Evolutionary conservation across 2,113 vertebrate genomes (phyloP), one percentile per base, ranked within the genome.

Genomic region (Dascyllus trimaculatus): DNA sequence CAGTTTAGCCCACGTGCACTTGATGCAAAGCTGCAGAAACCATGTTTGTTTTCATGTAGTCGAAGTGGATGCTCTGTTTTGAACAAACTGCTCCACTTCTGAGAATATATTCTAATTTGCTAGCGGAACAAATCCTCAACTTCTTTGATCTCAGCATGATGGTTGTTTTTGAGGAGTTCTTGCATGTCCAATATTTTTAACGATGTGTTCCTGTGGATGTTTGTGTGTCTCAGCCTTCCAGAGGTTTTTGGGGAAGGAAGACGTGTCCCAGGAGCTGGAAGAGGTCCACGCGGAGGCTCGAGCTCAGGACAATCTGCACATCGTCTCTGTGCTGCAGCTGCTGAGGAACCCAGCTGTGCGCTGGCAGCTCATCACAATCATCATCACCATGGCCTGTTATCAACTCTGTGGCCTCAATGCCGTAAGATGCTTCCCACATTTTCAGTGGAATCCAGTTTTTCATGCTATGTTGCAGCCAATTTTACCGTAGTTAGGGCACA

Each of bases 321-420:
- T 93, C 1, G 93, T 89, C 25, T 96, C 97, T 0, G 65, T 96
- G 2, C 58, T 93, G 0, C 93, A 97, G 84, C 94, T 99, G 11
- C 84, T 99, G 56, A 82, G 78, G 38, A 95, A 64, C 0, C 94
- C 67, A 0, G 82, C 85, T 0, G 94, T 95, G 19, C 95, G 95
- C 58, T 98, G 97, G 96, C 98, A 99, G 92, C 85, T 97, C 63
- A 52, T 96, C 85, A 99, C 97, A 0, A 91, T 96, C 40, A 56
- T 96, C 0, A 11, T 97, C 89, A 96, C 94, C 80, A 99, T 98
- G 98, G 95, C 93, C 85, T 96, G 96, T 88, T 99, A 99, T 91
- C 98, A 99, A 92, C 96, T 99, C 40, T 99, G 97, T 4, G 97
- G 98, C 43, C 95, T 99, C 13, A 99, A 99, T 1, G 97, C 96